Conservation (phyloP, 2,888 invertebrate genomes). For the Glaucopsyche alexis region DNA sequence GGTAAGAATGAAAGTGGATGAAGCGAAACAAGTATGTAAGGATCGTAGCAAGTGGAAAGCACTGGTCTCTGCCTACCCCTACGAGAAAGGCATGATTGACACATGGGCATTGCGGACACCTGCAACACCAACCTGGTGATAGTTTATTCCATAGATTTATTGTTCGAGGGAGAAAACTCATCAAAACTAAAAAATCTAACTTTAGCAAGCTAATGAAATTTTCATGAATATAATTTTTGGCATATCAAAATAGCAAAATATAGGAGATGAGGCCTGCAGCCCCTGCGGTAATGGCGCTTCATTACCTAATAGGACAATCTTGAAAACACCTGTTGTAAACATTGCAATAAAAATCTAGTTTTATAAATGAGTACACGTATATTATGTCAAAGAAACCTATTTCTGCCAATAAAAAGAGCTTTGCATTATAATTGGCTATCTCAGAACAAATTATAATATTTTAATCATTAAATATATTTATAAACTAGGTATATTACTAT, state of each 20-base stretch:
- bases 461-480: background rate
- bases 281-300: background rate
- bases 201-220: no score
- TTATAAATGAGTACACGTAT: background rate
- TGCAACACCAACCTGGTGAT: no score
- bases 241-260: background rate
- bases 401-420: background rate
- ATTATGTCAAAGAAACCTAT: background rate
- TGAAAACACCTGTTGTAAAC: background rate
- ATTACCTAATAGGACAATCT: background rate
- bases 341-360: background rate
- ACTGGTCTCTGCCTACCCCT: no score
- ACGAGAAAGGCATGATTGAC: no score
- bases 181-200: no score
- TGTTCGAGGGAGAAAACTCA: no score
- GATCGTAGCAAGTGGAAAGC: no score
- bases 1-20: no score
- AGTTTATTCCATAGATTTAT: no score
- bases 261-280: background rate
- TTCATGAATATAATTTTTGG: background rate
- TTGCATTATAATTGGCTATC: conserved; percentile 5
- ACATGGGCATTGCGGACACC: no score
- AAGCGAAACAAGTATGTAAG: no score
- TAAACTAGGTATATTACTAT: background rate
- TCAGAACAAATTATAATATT: background rate